Evolutionary conservation across 2,797 vertebrate species (phyloP), one percentile per base, ranked within the genome.

Genomic region (Ambastaia sidthimunki): DNA sequence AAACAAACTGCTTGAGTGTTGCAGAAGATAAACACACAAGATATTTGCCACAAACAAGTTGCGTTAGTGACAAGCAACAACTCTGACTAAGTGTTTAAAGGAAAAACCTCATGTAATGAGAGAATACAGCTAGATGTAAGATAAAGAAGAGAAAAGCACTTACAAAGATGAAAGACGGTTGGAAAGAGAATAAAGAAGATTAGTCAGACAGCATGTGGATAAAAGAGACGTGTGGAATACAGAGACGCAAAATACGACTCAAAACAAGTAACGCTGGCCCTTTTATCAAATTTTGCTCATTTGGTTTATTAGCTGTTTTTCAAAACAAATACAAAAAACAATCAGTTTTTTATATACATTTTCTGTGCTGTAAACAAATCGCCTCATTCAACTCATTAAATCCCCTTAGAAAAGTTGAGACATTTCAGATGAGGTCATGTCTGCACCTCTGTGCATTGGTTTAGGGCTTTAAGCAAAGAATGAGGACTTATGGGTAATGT

Each of bases 31-130:
- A 28, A 28, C 28, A 28, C 28, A 4, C 28, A 28, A 28, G 28
- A 28, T 57, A 59, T 69, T 47, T 59, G 12, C 25, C 44, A 50
- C 23, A 15, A 62, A 60, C 4, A 31, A 52, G 16, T 52, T n/a
- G 6, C 18, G 7, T 18, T 52, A 57, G 37, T 44, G 21, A 67
- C 21, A 76, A 76, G 55, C 50, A 76, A 67, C 37, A 76, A 66
- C 28, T 67, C 19, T 75, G 47, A 4, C 12, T 54, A 31, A 57
- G 16, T n/a, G 34, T 76, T 69, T 47, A 31, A 16, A 68, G 11
- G 10, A 18, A 41, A 55, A 68, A 55, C 12, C 12, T 15, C 3
- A 48, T 48, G 52, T 77, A 77, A 77, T 69, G 5, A 21, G 34
- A 76, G 37, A 59, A 69, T 59, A 59, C 50, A 57, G 31, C 41